Evolutionary conservation across 1,140 invertebrate genomes (phyloP), one percentile per base, ranked within the genome.

Genomic region (Carcinoscorpius rotundicauda): DNA sequence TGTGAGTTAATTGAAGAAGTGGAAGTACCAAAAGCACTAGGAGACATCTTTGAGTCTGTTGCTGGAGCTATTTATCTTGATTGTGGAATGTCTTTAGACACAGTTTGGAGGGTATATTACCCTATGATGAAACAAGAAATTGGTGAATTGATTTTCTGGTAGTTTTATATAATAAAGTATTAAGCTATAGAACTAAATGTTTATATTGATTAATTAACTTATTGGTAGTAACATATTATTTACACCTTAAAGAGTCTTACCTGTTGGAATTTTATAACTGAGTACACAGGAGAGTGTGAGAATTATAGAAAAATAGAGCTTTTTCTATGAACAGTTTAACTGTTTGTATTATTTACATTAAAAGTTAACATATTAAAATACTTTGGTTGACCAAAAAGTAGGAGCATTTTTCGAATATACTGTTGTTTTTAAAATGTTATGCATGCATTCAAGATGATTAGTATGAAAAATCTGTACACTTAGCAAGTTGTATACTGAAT

Each of bases 1-100:
- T 83, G 84, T 0, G 83, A 86, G 70, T 84, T 85, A 68, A 78
- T 92, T 4, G 78, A 82, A 70, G 81, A 83, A 64, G 70, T 81
- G 51, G 92, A 97, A 76, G 91, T 96, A 1, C 96, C 96, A 0
- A 98, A 98, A 82, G 85, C 86, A n/a, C 78, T 98, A 9, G 93
- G 93, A 4, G 94, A 98, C 77, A 81, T 98, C 59, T 92, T 96
- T 76, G 95, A 98, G 78, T 90, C 93, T 0, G 73, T 96, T 0
- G 86, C 89, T 61, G 95, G 93, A 5, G 95, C 94, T 0, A 86
- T 98, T 66, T 98, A 87, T 75, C 75, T 98, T 6, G 95, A 98
- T 79, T 86, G 84, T 74, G 83, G 83, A 8, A 87, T 88, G 72
- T 80, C 86, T 74, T 74, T 97, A n/a, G 75, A 84, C 6, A 78